Evolutionary conservation across 2,888 invertebrate genomes (phyloP).

Genomic region (Athrips mouffetella): DNA sequence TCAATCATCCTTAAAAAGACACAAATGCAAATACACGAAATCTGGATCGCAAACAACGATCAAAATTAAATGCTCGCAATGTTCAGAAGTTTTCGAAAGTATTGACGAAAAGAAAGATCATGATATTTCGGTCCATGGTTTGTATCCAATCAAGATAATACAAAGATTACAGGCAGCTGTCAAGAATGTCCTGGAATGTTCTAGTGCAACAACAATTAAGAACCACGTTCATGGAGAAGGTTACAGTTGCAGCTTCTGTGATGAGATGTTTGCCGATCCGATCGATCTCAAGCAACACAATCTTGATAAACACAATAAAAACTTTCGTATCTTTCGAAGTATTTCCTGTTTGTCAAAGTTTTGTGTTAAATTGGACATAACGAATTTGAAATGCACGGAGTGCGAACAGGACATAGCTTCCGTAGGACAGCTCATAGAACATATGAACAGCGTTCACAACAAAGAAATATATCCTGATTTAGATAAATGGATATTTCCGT

Average conservation of each 20-base stretch:
- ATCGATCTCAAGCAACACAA: too few relatives aligned
- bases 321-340: too few relatives aligned
- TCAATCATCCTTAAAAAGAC: too few relatives aligned
- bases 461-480: constrained; percentile 33
- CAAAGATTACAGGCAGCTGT: too few relatives aligned
- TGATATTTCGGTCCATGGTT: neutral
- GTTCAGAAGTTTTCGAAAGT: constrained; percentile 42
- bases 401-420: constrained; percentile 11
- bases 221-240: constrained; percentile 23
- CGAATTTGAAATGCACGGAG: constrained; percentile 22
- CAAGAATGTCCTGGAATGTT: too few relatives aligned
- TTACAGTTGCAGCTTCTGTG: too few relatives aligned
- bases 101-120: constrained; percentile 30
- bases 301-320: too few relatives aligned
- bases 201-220: constrained; percentile 40
- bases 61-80: constrained; percentile 44
- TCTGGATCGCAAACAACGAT: constrained; percentile 45
- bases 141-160: too few relatives aligned
- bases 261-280: too few relatives aligned
- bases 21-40: neutral
- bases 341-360: too few relatives aligned
- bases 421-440: constrained; percentile 14
- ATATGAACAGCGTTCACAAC: constrained; percentile 24
- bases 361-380: constrained; percentile 46
- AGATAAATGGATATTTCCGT: constrained; percentile 41